These are phyloP conservation scores for Tenualosa thibaudeaui DNA, from an alignment of 2,797 vertebrate species.

Conservation along the genomic window DNA sequence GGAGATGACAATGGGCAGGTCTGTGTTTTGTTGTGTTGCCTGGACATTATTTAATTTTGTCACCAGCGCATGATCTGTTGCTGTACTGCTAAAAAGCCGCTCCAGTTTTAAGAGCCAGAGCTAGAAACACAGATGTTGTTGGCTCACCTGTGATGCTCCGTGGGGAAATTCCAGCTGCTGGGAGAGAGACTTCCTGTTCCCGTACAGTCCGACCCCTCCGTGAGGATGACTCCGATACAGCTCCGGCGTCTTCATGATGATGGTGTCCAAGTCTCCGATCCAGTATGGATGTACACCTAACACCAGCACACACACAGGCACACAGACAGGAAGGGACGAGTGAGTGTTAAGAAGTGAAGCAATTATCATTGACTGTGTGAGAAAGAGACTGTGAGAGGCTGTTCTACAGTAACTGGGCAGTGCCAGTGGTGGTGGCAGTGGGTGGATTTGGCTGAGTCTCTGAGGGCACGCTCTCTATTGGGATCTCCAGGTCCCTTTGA, in stretches of 20 bases:
- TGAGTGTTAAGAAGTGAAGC: background rate
- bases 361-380: background rate
- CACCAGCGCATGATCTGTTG: background rate
- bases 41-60: background rate
- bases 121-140: background rate
- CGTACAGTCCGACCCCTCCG: conserved; percentile 70
- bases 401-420: background rate
- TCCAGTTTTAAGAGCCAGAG: background rate
- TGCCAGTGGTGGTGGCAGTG: background rate
- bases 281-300: conserved; percentile 82
- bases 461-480: background rate
- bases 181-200: conserved; percentile 85
- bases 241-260: conserved; percentile 60
- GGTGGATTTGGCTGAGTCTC: background rate
- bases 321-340: too few species aligned
- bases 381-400: background rate
- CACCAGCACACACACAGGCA: conserved; percentile 28
- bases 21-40: background rate
- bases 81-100: background rate
- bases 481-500: background rate
- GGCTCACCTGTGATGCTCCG: conserved; percentile 69
- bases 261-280: conserved; percentile 73
- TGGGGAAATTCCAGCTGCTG: conserved; percentile 85
- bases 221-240: conserved; percentile 53
- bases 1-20: conserved; percentile 1